phyloP scores from a whole-genome alignment of 2,888 invertebrate species.

The Saturnia pavonia region DNA sequence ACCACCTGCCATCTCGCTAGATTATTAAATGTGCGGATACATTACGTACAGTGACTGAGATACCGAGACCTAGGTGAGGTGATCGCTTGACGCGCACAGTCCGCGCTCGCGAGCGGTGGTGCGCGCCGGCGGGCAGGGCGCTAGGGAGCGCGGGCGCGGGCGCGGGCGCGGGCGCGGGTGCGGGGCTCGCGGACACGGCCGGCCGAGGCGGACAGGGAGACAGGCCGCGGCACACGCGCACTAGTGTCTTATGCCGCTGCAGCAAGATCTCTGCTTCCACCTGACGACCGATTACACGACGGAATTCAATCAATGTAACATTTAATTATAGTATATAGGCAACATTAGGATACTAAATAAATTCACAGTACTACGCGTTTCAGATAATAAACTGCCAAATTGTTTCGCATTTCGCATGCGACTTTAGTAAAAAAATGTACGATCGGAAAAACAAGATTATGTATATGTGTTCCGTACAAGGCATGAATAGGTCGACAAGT shows the following conservation, averaged over 20 bases:
- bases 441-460: too few relatives aligned
- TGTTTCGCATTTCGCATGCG: too few relatives aligned
- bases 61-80: slow-evolving; percentile 90
- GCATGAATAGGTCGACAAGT: too few relatives aligned
- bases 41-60: slow-evolving; percentile 88
- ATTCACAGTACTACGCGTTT: too few relatives aligned
- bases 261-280: slow-evolving; percentile 93
- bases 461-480: too few relatives aligned
- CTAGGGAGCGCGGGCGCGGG: slow-evolving; percentile 74
- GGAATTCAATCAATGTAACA: background rate
- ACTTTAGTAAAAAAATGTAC: too few relatives aligned
- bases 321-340: too few relatives aligned
- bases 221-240: slow-evolving; percentile 83
- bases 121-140: slow-evolving; percentile 51
- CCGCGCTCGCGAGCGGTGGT: slow-evolving; percentile 78
- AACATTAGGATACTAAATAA: too few relatives aligned
- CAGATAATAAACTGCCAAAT: too few relatives aligned
- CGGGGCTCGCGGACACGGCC: slow-evolving; percentile 35
- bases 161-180: slow-evolving; percentile 28
- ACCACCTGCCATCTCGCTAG: too few relatives aligned
- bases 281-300: slow-evolving; percentile 65
- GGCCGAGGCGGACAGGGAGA: slow-evolving; percentile 59
- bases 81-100: slow-evolving; percentile 86
- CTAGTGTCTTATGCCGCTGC: slow-evolving; percentile 92
- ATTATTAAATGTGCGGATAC: too few relatives aligned